Evolutionary conservation across 2,113 vertebrate genomes (phyloP), one percentile per base, ranked within the genome.

Genomic region (Tichodroma muraria): DNA sequence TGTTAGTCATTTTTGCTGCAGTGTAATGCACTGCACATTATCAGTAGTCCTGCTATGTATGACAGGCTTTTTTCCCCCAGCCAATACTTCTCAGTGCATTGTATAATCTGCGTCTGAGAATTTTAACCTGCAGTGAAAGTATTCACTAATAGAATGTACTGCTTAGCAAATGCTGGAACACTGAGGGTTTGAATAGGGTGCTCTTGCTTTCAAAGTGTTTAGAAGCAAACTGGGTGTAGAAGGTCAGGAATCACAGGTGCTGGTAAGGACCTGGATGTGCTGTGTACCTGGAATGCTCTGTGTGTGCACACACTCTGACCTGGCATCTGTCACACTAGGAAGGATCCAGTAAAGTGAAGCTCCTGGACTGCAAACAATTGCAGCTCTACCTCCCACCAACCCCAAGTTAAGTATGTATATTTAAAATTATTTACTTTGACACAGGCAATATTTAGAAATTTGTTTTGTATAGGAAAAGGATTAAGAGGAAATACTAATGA

Each of bases 1-100:
- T 84, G 73, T 81, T 83, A 93, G 84, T 90, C 68, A 45, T 91
- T 96, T 94, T 93, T 63, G 33, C 75, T 63, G 89, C 85, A 53
- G 56, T 70, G 70, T 44, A 81, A 76, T 57, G 68, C 31, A 82
- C 66, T 60, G 87, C 37, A 79, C n/a, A 27, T 86, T 85, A 90
- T 85, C 37, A 22, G 84, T 49, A 90, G 93, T 94, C 95, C 78
- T 83, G 80, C 88, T 72, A 68, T 56, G 66, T 87, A 31, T 44
- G 90, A 79, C 27, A 42, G 53, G 49, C 63, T 90, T 85, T 85
- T 88, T 84, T 80, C 27, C 54, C 79, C 49, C 44, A 80, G 88
- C 85, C 85, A 69, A 54, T 75, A 92, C 66, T 90, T 88, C 94
- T 89, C 88, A 59, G 72, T 35, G 35, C 93, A 91, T 86, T 83